phyloP scores from a whole-genome alignment of 2,888 invertebrate genomes.

The Pterobdella sp. region DNA sequence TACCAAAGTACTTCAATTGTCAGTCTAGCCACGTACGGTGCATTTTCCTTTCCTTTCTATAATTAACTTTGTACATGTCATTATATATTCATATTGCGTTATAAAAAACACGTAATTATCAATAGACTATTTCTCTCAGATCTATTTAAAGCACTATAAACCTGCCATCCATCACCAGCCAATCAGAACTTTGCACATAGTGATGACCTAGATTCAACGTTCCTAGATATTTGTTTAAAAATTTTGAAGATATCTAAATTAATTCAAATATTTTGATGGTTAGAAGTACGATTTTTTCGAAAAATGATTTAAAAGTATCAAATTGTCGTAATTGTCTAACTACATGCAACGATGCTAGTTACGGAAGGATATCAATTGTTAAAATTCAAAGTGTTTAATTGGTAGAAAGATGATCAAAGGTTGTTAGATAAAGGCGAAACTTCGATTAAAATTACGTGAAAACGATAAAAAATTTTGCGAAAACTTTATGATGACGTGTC shows the following conservation, averaged over 20 bases:
- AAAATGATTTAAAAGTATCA: no score
- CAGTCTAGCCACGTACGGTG: not conserved
- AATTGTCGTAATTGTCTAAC: no score
- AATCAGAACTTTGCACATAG: not conserved
- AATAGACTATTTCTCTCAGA: not conserved
- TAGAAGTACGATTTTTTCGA: no score
- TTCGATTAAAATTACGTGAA: no score
- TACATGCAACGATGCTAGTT: no score
- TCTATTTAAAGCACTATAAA: not conserved
- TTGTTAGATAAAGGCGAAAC: no score
- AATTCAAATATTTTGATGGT: not conserved
- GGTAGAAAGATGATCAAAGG: no score
- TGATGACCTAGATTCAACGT: not conserved
- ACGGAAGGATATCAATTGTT: no score
- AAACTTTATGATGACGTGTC: no score
- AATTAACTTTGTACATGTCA: not conserved
- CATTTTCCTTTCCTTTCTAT: not conserved
- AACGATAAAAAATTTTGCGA: no score
- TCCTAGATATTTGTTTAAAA: not conserved
- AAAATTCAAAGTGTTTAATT: no score
- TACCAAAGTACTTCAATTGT: slow-evolving; percentile 1
- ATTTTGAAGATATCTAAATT: not conserved
- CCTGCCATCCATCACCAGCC: not conserved
- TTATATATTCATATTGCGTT: not conserved
- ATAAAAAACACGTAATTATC: not conserved